A percentile compares a stretch with the other conserved stretches of the same genome.
phyloP scores from a whole-genome alignment of 2,888 invertebrate genomes.

The Fabriciana adippe region DNA sequence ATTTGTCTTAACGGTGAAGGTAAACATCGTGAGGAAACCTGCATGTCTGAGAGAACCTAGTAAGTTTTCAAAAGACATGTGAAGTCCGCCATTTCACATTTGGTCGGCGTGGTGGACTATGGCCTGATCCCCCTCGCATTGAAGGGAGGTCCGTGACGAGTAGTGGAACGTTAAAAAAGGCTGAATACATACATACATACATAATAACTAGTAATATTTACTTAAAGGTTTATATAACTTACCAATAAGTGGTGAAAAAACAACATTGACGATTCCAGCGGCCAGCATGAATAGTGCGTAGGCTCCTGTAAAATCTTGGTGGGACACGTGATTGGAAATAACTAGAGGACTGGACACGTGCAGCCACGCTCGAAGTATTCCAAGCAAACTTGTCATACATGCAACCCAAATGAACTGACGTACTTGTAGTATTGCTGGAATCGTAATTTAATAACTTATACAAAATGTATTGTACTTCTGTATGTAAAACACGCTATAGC shows the following conservation, averaged over 20 bases:
- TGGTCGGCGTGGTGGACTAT: too few species aligned
- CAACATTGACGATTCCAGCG: constrained; percentile 84
- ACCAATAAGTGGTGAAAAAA: constrained; percentile 86
- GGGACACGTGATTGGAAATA: constrained; percentile 84
- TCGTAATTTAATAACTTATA: not conserved
- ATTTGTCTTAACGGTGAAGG: too few species aligned
- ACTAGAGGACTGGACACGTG: constrained; percentile 86
- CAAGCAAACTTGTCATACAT: constrained; percentile 73
- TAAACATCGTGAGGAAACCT: too few species aligned
- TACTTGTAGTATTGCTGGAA: constrained; percentile 61
- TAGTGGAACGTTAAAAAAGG: too few species aligned
- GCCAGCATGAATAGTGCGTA: constrained; percentile 87
- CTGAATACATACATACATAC: too few species aligned
- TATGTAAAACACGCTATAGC: not conserved
- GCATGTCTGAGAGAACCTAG: too few species aligned
- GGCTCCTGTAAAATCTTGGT: constrained; percentile 86
- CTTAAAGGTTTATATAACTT: constrained; percentile 34
- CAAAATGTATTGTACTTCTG: not conserved
- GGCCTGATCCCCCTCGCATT: too few species aligned
- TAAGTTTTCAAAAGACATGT: too few species aligned
- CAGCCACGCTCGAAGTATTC: constrained; percentile 85
- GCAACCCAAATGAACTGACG: constrained; percentile 58
- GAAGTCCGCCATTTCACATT: too few species aligned
- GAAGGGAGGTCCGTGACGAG: too few species aligned
- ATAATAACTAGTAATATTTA: too few species aligned